Conservation (phyloP, 2,888 invertebrate species). For the Nomada ferruginata region DNA sequence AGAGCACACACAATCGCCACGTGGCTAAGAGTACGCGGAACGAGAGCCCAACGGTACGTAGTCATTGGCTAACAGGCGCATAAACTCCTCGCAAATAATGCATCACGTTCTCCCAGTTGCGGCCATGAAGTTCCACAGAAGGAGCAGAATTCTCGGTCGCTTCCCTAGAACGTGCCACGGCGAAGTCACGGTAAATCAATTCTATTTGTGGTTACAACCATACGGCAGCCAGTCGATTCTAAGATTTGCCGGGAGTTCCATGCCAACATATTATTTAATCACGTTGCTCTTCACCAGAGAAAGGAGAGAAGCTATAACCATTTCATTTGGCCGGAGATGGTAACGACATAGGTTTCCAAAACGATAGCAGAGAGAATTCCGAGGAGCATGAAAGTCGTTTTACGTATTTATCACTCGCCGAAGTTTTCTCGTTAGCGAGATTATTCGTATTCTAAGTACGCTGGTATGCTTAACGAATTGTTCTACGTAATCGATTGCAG, state of each 20-base stretch:
- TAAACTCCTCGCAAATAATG: constrained; percentile 69
- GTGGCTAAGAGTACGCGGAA: constrained; percentile 36
- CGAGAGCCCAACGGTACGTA: constrained; percentile 42
- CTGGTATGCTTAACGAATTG: constrained; percentile 13
- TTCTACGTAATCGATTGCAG: background rate
- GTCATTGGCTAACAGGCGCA: constrained; percentile 63
- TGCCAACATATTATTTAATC: constrained; percentile 51
- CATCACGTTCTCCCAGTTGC: constrained; percentile 68
- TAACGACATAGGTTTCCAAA: constrained; percentile 22
- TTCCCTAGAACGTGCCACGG: constrained; percentile 58
- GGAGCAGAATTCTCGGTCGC: constrained; percentile 64
- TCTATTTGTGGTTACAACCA: constrained; percentile 49
- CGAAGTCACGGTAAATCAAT: constrained; percentile 69
- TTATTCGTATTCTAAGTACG: background rate
- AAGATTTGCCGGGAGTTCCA: constrained; percentile 52
- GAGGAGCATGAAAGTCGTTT: constrained; percentile 12
- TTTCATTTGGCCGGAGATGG: constrained; percentile 4
- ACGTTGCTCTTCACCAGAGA: constrained; percentile 23
- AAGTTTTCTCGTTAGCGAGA: background rate
- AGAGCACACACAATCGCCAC: constrained; percentile 57
- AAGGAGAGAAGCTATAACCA: constrained; percentile 14
- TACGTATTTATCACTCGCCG: background rate
- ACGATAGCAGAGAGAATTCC: constrained; percentile 2
- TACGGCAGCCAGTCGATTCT: constrained; percentile 43
- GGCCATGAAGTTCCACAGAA: constrained; percentile 60